phyloP scores from a whole-genome alignment of 2,113 vertebrate genomes.

The Larimichthys crocea region DNA sequence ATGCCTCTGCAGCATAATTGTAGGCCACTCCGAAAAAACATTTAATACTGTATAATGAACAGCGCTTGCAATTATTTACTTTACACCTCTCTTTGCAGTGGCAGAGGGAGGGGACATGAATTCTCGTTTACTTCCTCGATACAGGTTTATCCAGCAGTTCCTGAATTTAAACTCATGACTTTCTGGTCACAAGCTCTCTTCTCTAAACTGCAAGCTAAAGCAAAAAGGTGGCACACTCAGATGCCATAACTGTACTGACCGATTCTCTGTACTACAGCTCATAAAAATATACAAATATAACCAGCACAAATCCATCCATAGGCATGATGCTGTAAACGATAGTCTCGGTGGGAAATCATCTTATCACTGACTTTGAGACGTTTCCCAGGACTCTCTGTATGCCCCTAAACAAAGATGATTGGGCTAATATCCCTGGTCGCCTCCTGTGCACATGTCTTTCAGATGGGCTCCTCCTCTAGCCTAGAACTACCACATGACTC shows the following conservation, averaged over 20 bases:
- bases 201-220: conserved; percentile 13
- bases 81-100: not conserved
- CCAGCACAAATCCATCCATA: conserved; percentile 22
- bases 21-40: not conserved
- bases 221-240: not conserved
- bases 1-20: not conserved
- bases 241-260: not conserved
- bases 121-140: conserved; percentile 20
- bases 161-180: conserved; percentile 38
- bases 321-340: conserved; percentile 28
- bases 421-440: conserved; percentile 56
- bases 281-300: conserved; percentile 23
- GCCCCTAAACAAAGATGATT: conserved; percentile 56
- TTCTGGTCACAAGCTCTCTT: conserved; percentile 32
- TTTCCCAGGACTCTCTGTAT: conserved; percentile 66
- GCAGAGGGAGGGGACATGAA: not conserved
- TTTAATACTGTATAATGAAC: not conserved
- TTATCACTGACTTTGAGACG: conserved; percentile 70
- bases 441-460: conserved; percentile 71
- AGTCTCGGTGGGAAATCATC: conserved; percentile 49
- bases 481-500: conserved; percentile 77
- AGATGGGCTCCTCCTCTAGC: conserved; percentile 67
- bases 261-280: not conserved
- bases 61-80: not conserved
- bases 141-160: conserved; percentile 26